Evolutionary conservation across 2,797 vertebrate species (phyloP).

Genomic region (Alca torda): DNA sequence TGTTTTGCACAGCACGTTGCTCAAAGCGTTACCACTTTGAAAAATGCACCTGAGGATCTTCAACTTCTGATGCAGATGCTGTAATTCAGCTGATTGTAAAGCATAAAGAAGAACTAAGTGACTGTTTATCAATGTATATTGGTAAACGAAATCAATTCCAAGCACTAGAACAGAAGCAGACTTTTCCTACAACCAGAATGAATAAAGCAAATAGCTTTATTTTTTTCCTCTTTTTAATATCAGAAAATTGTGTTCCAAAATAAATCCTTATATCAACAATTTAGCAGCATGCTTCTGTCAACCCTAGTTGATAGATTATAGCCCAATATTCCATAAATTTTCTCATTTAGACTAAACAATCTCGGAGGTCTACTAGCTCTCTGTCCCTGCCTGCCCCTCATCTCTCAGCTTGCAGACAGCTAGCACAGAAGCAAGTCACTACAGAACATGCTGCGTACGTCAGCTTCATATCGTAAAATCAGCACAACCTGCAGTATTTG

Average conservation of each 20-base stretch:
- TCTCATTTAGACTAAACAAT: neutral
- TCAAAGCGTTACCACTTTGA: neutral
- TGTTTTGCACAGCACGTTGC: neutral
- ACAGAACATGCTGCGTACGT: neutral
- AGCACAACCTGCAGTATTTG: neutral
- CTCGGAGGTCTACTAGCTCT: neutral
- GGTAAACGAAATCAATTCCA: slow-evolving; percentile 3
- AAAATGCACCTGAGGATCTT: neutral
- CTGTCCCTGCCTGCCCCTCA: neutral
- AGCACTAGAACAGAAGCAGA: neutral
- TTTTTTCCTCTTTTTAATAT: neutral
- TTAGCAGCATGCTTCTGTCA: neutral
- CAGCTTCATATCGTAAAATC: neutral
- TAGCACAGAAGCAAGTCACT: neutral
- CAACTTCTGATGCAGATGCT: neutral
- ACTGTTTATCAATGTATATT: neutral
- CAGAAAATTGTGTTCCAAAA: neutral
- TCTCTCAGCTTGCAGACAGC: neutral
- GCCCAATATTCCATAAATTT: neutral
- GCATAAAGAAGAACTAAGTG: neutral
- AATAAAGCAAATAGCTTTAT: neutral
- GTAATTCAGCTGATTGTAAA: neutral
- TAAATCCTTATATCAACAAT: neutral
- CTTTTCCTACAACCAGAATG: neutral
- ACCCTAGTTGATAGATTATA: neutral